Evolutionary conservation across 2,888 invertebrate species (phyloP).

Genomic region (Trichogramma dendrolimi): DNA sequence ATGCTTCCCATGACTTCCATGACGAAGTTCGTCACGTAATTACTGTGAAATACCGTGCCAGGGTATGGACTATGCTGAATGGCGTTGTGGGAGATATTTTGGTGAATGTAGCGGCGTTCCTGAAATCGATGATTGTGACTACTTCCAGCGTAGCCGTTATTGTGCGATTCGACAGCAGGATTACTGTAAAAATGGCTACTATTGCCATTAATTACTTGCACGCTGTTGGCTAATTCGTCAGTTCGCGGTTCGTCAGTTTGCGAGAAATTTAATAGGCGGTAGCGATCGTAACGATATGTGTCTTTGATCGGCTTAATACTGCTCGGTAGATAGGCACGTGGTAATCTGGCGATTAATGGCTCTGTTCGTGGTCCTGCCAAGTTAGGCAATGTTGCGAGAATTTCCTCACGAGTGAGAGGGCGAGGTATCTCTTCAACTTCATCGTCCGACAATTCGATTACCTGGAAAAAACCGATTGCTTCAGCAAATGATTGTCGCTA

Average conservation of each 20-base stretch:
- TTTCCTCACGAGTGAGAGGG: conserved; percentile 43
- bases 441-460: conserved; percentile 49
- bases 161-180: neutral
- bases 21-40: conserved; percentile 24
- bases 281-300: conserved; percentile 37
- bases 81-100: conserved; percentile 23
- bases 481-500: neutral
- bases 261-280: conserved; percentile 18
- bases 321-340: conserved; percentile 40
- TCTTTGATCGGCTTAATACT: conserved; percentile 39
- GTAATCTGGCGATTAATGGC: conserved; percentile 35
- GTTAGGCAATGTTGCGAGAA: conserved; percentile 47
- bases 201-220: conserved; percentile 8
- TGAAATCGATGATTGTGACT: conserved; percentile 19
- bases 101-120: conserved; percentile 21
- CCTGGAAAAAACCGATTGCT: conserved; percentile 30
- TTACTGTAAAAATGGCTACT: conserved; percentile 20
- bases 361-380: conserved; percentile 35
- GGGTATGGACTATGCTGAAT: conserved; percentile 21
- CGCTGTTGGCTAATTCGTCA: conserved; percentile 1
- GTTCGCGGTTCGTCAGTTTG: conserved; percentile 9
- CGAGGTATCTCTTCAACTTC: conserved; percentile 45
- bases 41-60: conserved; percentile 20
- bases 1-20: conserved; percentile 29
- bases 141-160: conserved; percentile 24